Evolutionary conservation across 2,888 invertebrate species (phyloP).

Genomic region (Polyommatus iphigenia): DNA sequence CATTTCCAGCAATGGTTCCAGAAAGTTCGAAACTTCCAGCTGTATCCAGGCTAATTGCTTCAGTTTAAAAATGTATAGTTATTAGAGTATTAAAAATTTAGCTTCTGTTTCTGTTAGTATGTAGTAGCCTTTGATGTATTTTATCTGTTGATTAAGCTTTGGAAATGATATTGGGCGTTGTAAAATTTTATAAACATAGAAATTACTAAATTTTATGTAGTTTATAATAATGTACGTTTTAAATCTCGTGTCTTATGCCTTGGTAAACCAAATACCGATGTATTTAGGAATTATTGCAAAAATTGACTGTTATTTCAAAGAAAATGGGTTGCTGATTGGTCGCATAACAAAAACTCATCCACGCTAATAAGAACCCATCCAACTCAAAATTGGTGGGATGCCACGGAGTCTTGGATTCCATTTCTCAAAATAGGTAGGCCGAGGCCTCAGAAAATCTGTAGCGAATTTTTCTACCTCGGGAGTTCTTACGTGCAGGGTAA

Average conservation of each 20-base stretch:
- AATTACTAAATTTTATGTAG: background rate
- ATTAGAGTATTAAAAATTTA: background rate
- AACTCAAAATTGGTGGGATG: background rate
- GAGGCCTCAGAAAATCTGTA: background rate
- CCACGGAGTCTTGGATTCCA: background rate
- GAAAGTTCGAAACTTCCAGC: slow-evolving; percentile 11
- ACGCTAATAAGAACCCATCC: too few species aligned
- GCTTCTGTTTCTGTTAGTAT: background rate
- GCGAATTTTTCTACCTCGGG: too few species aligned
- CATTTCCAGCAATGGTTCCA: background rate
- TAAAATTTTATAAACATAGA: background rate
- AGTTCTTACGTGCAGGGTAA: too few species aligned
- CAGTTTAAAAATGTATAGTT: background rate
- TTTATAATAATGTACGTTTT: background rate
- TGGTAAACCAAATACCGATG: too few species aligned
- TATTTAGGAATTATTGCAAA: too few species aligned
- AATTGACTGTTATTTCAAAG: too few species aligned
- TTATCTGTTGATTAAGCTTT: background rate
- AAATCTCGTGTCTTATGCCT: background rate
- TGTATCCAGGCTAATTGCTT: slow-evolving; percentile 13
- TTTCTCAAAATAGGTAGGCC: background rate
- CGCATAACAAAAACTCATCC: too few species aligned
- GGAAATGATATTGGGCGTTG: background rate
- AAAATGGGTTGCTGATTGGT: too few species aligned
- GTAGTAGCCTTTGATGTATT: background rate